Conservation (phyloP, 1,140 invertebrate genomes). For the Tribolium madens region DNA sequence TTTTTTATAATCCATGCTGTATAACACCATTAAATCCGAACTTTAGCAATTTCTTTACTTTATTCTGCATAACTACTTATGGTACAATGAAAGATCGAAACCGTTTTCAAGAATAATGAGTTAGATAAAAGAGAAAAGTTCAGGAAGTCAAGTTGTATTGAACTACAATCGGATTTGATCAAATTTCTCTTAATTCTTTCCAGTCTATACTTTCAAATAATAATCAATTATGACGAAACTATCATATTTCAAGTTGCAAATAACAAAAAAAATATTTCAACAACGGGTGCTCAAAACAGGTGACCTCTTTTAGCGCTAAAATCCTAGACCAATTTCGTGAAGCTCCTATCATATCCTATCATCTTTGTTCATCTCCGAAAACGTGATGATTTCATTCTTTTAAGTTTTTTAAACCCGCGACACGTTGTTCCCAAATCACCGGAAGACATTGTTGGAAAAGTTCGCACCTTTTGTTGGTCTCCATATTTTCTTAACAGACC, state of each 20-base stretch:
- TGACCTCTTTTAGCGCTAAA: too few relatives aligned
- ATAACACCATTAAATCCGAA: background rate
- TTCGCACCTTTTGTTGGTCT: slow-evolving; percentile 23
- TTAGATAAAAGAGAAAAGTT: background rate
- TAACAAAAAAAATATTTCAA: too few relatives aligned
- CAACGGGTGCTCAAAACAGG: too few relatives aligned
- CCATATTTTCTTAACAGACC: background rate
- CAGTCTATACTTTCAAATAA: background rate
- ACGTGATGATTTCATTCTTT: background rate
- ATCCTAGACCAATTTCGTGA: too few relatives aligned
- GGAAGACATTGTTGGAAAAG: slow-evolving; percentile 2
- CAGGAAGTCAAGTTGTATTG: background rate
- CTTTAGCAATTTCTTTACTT: background rate
- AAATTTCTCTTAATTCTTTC: background rate
- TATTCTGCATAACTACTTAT: background rate
- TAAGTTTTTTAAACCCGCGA: background rate
- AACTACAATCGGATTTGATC: background rate
- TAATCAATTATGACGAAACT: background rate
- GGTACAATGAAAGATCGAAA: background rate
- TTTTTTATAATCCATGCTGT: too few relatives aligned
- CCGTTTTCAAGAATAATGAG: background rate
- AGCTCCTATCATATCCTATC: too few relatives aligned
- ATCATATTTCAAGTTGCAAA: too few relatives aligned
- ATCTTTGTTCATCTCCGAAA: background rate
- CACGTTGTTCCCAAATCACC: background rate